phyloP scores from a whole-genome alignment of 2,113 vertebrate species.

The Corythaixoides concolor region DNA sequence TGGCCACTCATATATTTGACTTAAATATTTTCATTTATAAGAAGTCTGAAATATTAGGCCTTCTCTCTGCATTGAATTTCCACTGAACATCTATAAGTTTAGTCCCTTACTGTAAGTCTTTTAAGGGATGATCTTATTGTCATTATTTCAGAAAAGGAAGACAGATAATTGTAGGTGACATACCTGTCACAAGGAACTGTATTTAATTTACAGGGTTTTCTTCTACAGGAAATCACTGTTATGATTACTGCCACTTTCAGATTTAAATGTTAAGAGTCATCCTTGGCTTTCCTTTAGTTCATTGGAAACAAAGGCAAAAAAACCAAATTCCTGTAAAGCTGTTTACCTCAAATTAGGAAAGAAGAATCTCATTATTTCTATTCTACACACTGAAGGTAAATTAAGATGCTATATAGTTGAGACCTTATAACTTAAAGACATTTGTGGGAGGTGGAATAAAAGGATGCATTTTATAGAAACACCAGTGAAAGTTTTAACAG shows the following conservation, averaged over 20 bases:
- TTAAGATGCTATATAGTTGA: neutral
- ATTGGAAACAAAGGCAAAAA: neutral
- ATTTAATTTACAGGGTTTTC: neutral
- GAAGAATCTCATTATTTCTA: neutral
- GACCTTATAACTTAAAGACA: neutral
- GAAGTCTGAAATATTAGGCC: neutral
- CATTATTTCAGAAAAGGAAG: neutral
- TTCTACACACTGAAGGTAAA: neutral
- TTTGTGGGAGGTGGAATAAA: neutral
- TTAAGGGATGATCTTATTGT: neutral
- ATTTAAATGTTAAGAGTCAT: neutral
- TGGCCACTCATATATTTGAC: neutral
- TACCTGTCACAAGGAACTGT: neutral
- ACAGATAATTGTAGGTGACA: neutral
- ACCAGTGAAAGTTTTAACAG: neutral
- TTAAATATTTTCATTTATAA: neutral
- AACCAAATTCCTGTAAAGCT: neutral
- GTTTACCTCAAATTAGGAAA: neutral
- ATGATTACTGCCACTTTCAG: neutral
- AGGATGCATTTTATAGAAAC: neutral
- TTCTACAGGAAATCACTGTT: neutral
- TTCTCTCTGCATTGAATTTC: neutral
- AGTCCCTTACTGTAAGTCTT: neutral
- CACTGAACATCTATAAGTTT: neutral
- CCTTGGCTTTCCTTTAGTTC: neutral